These are phyloP conservation scores for Eriosoma lanigerum DNA, from an alignment of 1,140 invertebrate genomes.

Conservation along the genomic window DNA sequence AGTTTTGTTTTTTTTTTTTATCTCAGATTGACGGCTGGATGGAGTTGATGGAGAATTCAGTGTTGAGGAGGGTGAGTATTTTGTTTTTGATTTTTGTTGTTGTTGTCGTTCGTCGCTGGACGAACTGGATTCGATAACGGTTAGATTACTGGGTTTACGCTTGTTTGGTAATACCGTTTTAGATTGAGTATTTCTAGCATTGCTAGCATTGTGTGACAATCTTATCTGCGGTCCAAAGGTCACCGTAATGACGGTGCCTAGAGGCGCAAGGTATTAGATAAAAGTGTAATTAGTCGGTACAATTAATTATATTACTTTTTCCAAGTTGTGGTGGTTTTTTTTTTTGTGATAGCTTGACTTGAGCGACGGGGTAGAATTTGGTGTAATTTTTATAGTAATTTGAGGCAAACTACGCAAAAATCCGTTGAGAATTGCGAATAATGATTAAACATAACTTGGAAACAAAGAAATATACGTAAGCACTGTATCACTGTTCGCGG, in stretches of 20 bases:
- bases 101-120: not conserved
- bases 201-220: not conserved
- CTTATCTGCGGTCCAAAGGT: not conserved
- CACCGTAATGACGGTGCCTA: not conserved
- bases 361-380: too few relatives aligned
- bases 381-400: conserved; percentile 7
- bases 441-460: not conserved
- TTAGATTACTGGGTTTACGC: not conserved
- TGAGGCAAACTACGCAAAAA: not conserved
- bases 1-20: not conserved
- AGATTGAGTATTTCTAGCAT: not conserved
- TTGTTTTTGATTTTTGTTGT: not conserved
- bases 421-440: not conserved
- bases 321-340: not conserved
- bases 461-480: not conserved
- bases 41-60: not conserved
- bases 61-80: not conserved
- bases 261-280: not conserved
- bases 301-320: conserved; percentile 13
- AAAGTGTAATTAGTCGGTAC: not conserved
- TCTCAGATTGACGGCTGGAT: too few relatives aligned
- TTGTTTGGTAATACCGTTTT: not conserved
- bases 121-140: not conserved
- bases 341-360: not conserved
- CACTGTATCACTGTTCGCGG: not conserved